Base-by-base conservation (phyloP, 1,140 invertebrate species). In the Reticulitermes speratus region DNA sequence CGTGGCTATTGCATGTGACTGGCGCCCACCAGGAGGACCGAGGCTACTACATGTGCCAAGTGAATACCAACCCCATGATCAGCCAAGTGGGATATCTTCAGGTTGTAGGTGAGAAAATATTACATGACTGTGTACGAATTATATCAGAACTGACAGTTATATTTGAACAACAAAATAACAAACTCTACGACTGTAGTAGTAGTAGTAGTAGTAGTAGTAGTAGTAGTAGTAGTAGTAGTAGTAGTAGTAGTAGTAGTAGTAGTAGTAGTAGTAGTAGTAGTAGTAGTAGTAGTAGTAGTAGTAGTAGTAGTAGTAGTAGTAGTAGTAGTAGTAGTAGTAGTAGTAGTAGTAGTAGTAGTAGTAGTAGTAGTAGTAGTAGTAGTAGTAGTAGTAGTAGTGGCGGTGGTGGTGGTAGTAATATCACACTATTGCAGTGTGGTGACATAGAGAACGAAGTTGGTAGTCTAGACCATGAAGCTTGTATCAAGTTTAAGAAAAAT, bases 21-120 rank as follows among this genome's bases (percentile, higher is more conserved):
- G 95, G 95, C 89, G 97, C 97, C 25, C 96, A 97, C 89, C 95
- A 96, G 90, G 96, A 97, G 89, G 97, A 98, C 91, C 93, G 96
- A 81, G 97, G 97, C 19, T 97, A 96, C 91, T 98, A 97, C 91
- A 97, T 97, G 96, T 97, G 96, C 90, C 96, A 97, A 93, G 95
- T 98, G 86, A 98, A 98, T 91, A 97, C 97, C n/a, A 97, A 97
- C 90, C 97, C 97, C 0, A 98, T 98, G 96, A 98, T 98, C 87
- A 97, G 95, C 89, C 97, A 97, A 94, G 96, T 97, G 19, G 98
- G 97, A 86, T 98, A 97, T 90, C 93, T 99, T 11, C 96, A 98
- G 93, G 97, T 99, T 87, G 96, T 98, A 84, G 97, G 98, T 98
- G 91, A 95, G 96, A 93, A 38, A 2, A 38, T 38, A n/a, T n/a